Conservation (phyloP, 37 sponge, comb jelly and placozoan species). For the Ianthella basta region DNA sequence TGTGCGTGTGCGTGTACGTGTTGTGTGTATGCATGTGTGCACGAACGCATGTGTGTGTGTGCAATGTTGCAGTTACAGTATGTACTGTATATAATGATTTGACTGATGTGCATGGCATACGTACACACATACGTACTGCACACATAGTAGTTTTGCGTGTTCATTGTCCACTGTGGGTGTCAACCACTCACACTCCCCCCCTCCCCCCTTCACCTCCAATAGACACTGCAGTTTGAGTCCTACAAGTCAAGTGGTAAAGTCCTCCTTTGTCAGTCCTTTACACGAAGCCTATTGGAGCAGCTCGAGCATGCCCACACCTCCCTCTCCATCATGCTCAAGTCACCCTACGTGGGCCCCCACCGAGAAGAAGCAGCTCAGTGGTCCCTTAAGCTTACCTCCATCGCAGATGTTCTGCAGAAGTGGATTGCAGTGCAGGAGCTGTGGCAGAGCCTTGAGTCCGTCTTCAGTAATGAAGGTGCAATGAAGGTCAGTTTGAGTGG, state of each 20-base stretch:
- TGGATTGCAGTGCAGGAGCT: constrained; percentile 88
- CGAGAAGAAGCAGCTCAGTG: constrained; percentile 81
- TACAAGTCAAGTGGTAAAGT: constrained; percentile 69
- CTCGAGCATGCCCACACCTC: constrained; percentile 77
- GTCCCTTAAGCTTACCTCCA: constrained; percentile 73
- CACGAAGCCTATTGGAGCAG: constrained; percentile 81
- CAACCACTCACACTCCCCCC: background rate
- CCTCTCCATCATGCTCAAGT: constrained; percentile 84
- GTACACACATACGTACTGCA: constrained; percentile 11
- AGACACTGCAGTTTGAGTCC: constrained; percentile 64
- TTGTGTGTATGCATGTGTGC: background rate
- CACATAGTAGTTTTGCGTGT: no score
- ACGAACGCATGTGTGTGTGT: background rate
- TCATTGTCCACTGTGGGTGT: no score
- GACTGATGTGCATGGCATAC: no score
- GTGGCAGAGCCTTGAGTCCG: constrained; percentile 87
- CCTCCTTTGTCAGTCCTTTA: constrained; percentile 59
- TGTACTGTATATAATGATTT: no score
- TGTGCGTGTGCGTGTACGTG: background rate
- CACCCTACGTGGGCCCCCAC: constrained; percentile 70
- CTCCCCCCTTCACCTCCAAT: background rate
- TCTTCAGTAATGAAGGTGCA: constrained; percentile 59
- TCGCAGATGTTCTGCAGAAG: constrained; percentile 77
- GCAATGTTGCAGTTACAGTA: background rate
- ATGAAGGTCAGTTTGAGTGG: constrained; percentile 31